phyloP scores from a whole-genome alignment of 2,797 vertebrate genomes.

The Diglossa cyanea region DNA sequence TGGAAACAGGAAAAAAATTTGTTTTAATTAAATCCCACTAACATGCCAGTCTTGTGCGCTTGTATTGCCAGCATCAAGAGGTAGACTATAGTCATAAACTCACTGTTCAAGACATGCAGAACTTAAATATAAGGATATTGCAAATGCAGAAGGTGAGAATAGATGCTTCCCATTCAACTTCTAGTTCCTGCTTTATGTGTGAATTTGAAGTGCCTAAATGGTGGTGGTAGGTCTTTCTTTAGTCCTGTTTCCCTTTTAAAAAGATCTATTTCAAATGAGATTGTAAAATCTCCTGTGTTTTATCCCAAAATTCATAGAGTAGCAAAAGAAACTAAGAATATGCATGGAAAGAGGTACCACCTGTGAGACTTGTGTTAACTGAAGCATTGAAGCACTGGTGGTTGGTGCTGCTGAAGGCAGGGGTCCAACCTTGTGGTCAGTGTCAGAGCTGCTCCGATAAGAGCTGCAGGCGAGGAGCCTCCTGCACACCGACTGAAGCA shows the following conservation, averaged over 20 bases:
- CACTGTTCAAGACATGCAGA: background rate
- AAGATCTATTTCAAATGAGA: background rate
- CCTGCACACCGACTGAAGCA: background rate
- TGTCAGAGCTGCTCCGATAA: background rate
- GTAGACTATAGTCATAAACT: background rate
- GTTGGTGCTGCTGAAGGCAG: background rate
- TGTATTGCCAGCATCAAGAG: background rate
- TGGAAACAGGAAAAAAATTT: background rate
- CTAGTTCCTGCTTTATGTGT: background rate
- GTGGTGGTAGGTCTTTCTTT: background rate
- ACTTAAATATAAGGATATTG: background rate
- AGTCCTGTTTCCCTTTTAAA: background rate
- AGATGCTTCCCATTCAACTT: background rate
- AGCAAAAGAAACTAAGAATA: background rate
- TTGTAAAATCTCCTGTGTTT: background rate
- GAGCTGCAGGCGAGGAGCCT: accelerated
- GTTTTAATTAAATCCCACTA: background rate
- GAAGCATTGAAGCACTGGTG: accelerated
- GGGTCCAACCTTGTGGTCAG: background rate
- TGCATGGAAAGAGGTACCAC: background rate
- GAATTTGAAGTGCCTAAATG: background rate
- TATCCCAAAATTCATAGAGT: background rate
- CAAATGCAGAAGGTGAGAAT: background rate
- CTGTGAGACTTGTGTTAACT: accelerated
- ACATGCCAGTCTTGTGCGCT: background rate